A percentile compares a stretch with the other conserved stretches of the same genome.
These are phyloP conservation scores for Gari tellinella DNA, from an alignment of 2,888 invertebrate genomes.

Conservation along the genomic window DNA sequence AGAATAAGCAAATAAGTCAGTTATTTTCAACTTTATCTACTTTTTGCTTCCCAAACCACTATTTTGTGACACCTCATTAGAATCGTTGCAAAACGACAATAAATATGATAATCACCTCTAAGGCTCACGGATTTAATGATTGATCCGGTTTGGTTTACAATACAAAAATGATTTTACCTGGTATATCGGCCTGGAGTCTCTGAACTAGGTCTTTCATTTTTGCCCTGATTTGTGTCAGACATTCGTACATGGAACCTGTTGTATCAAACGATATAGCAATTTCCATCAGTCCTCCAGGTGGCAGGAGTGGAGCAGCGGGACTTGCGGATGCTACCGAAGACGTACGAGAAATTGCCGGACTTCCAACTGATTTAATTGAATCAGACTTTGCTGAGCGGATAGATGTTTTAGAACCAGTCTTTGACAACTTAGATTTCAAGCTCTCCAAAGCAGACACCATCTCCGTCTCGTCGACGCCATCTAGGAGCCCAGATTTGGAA, in stretches of 20 bases:
- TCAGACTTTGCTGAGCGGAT: background rate
- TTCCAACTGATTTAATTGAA: background rate
- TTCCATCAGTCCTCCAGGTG: conserved; percentile 70
- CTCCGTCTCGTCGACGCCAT: conserved; percentile 37
- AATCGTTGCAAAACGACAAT: too few species aligned
- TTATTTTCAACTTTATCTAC: too few species aligned
- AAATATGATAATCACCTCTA: too few species aligned
- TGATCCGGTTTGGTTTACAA: too few species aligned
- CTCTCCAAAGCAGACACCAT: conserved; percentile 34
- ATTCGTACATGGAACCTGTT: conserved; percentile 77
- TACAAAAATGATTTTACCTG: conserved; percentile 55
- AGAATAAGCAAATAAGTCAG: too few species aligned
- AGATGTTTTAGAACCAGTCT: conserved; percentile 1
- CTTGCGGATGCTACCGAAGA: conserved; percentile 5
- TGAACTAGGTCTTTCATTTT: conserved; percentile 70
- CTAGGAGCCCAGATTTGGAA: conserved; percentile 22
- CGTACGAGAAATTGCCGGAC: background rate
- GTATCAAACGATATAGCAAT: conserved; percentile 79
- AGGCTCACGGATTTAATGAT: too few species aligned
- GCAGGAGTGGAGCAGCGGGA: conserved; percentile 26
- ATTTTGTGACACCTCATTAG: too few species aligned
- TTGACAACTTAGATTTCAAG: conserved; percentile 22
- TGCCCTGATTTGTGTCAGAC: conserved; percentile 68
- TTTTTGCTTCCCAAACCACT: too few species aligned
- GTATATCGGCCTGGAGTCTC: conserved; percentile 74